These are phyloP conservation scores for Leucoraja ocellata DNA, from an alignment of 2,797 vertebrate genomes.

Conservation along the genomic window DNA sequence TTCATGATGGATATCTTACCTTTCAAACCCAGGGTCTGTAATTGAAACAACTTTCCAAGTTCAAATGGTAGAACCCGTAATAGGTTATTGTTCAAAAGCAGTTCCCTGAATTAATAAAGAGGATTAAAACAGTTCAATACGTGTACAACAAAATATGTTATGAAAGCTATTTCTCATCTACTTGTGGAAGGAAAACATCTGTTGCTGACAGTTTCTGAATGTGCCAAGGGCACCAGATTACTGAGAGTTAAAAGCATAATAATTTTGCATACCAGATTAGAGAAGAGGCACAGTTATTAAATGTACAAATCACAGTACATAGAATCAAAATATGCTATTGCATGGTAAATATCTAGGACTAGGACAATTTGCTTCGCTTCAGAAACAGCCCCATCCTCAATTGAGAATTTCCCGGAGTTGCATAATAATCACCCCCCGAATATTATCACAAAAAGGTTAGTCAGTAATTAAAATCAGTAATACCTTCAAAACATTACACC, in stretches of 20 bases:
- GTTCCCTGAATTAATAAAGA: slow-evolving; percentile 74
- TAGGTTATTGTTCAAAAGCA: slow-evolving; percentile 99
- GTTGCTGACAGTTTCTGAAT: neutral
- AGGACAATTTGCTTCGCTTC: neutral
- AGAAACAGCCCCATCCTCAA: neutral
- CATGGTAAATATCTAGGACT: neutral
- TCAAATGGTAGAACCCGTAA: slow-evolving; percentile 99
- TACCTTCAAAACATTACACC: too few species aligned
- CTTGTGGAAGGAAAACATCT: neutral
- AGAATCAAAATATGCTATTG: neutral
- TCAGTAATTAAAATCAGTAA: neutral
- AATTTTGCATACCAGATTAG: neutral
- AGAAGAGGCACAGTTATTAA: neutral
- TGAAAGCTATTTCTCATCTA: neutral
- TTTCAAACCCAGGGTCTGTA: slow-evolving; percentile 98
- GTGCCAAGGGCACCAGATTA: neutral
- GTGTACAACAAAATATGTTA: neutral
- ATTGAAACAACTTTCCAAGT: slow-evolving; percentile 98
- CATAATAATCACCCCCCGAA: neutral
- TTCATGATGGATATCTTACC: slow-evolving; percentile 61
- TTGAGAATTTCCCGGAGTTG: neutral
- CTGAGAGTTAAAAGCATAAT: neutral
- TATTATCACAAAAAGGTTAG: neutral
- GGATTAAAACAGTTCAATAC: neutral
- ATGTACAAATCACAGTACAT: neutral